Conservation (phyloP, 1,140 invertebrate genomes). For the Mizuhopecten yessoensis region DNA sequence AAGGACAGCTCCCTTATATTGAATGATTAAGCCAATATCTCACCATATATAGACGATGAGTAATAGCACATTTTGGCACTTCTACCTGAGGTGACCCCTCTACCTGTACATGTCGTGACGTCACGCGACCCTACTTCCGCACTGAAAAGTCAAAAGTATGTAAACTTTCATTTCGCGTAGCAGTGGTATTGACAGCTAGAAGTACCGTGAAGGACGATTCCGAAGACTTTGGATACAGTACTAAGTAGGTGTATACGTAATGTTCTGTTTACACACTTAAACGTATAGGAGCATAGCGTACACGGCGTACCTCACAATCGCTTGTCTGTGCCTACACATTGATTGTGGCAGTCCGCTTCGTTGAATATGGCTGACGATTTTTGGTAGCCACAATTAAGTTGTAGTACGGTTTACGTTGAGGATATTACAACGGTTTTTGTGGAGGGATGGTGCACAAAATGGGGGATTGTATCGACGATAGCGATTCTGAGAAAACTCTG, state of each 20-base stretch:
- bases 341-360: neutral
- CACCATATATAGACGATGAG: neutral
- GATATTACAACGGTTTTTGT: neutral
- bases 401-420: neutral
- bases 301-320: neutral
- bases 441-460: conserved; percentile 28
- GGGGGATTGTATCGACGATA: conserved; percentile 2
- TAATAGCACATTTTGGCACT: neutral
- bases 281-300: neutral
- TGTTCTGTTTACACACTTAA: neutral
- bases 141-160: neutral
- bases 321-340: neutral
- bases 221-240: neutral
- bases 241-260: neutral
- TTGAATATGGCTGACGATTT: conserved; percentile 31
- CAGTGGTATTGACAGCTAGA: neutral
- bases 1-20: too few relatives aligned
- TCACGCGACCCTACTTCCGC: neutral
- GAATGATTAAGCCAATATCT: too few relatives aligned
- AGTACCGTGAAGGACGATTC: neutral
- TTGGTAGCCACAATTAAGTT: conserved; percentile 1
- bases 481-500: neutral
- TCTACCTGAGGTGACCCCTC: conserved; percentile 6
- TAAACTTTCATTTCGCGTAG: neutral
- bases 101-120: conserved; percentile 33